These are phyloP conservation scores for Verasper variegatus DNA, from an alignment of 2,113 vertebrate species.

Conservation along the genomic window DNA sequence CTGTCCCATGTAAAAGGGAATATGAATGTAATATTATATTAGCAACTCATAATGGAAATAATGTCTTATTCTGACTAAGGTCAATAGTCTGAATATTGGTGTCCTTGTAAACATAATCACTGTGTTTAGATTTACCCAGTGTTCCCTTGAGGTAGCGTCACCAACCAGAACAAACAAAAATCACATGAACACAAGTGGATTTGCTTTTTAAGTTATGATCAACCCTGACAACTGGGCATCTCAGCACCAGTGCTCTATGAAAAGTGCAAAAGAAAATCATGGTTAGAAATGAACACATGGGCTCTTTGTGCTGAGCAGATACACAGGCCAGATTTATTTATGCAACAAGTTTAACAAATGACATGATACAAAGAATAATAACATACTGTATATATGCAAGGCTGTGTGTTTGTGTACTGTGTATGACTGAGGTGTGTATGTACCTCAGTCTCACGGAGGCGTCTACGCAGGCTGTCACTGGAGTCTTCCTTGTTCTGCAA, in stretches of 20 bases:
- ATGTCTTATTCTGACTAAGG: no score
- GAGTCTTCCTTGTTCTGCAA: conserved; percentile 93
- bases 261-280: conserved; percentile 27
- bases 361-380: neutral
- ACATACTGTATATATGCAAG: neutral
- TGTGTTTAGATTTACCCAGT: no score
- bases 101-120: no score
- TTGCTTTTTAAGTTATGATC: neutral
- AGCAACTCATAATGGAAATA: no score
- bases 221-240: conserved; percentile 9
- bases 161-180: neutral
- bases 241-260: conserved; percentile 19
- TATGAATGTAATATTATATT: no score
- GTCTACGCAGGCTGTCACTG: conserved; percentile 94
- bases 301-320: conserved; percentile 25
- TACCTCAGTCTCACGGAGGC: conserved; percentile 94
- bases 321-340: conserved; percentile 36
- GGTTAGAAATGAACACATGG: conserved; percentile 32
- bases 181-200: neutral
- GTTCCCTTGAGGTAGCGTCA: neutral
- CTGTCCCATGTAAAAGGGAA: no score
- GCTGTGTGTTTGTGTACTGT: neutral
- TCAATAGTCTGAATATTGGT: no score
- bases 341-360: conserved; percentile 20
- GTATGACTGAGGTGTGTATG: neutral